A percentile compares a stretch with the other conserved stretches of the same genome.
Evolutionary conservation across 2,888 invertebrate species (phyloP).

Genomic region (Apodemia zela): DNA sequence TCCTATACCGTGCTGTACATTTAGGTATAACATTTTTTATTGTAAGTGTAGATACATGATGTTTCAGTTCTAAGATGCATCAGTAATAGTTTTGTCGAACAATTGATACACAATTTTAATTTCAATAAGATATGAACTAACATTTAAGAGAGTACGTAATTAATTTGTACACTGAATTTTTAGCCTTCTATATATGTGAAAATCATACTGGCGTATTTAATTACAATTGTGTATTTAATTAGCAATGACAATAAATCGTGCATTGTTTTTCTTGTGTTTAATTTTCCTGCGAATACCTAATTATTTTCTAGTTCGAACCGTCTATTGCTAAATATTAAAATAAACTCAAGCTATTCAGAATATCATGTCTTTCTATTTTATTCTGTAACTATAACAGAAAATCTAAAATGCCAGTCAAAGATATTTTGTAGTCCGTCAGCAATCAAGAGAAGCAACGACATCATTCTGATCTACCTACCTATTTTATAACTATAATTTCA

Average conservation of each 20-base stretch:
- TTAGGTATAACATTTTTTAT: conserved; percentile 15
- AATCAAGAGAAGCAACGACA: no score
- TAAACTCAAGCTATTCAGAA: no score
- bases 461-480: no score
- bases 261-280: conserved; percentile 50
- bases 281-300: conserved; percentile 34
- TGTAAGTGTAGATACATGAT: conserved; percentile 40
- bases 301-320: background rate
- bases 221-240: conserved; percentile 76
- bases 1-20: conserved; percentile 10
- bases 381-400: no score
- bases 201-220: conserved; percentile 54
- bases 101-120: conserved; percentile 76
- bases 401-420: no score
- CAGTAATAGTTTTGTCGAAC: conserved; percentile 47
- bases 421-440: no score
- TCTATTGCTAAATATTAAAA: no score
- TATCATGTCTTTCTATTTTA: no score
- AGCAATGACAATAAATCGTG: conserved; percentile 70
- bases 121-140: conserved; percentile 36
- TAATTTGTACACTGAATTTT: conserved; percentile 32
- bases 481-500: no score
- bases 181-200: conserved; percentile 32
- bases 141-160: conserved; percentile 39
- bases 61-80: conserved; percentile 69